phyloP scores from a whole-genome alignment of 1,140 invertebrate species.

The Leguminivora glycinivorella region DNA sequence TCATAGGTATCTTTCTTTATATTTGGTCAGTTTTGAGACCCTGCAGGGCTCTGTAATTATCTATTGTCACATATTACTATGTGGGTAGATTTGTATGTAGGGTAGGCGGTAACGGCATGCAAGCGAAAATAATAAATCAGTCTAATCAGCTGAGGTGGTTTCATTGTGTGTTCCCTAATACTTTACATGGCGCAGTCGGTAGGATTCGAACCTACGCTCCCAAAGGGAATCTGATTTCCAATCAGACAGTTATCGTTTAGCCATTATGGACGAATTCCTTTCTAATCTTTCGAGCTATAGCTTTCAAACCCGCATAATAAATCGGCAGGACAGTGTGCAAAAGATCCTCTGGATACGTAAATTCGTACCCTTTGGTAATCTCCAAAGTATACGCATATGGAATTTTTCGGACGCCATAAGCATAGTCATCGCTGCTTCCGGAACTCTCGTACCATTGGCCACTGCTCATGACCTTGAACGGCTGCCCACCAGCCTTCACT shows the following conservation, averaged over 20 bases:
- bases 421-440: constrained; percentile 83
- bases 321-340: not conserved
- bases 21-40: too few relatives aligned
- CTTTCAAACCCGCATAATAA: not conserved
- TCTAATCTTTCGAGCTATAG: not conserved
- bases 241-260: constrained; percentile 82
- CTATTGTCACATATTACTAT: too few relatives aligned
- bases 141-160: too few relatives aligned
- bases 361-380: constrained; percentile 51
- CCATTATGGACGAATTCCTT: not conserved
- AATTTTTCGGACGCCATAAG: constrained; percentile 77
- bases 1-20: too few relatives aligned
- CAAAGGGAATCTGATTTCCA: constrained; percentile 92
- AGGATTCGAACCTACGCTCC: constrained; percentile 92
- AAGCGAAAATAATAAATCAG: too few relatives aligned
- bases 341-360: constrained; percentile 32
- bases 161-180: too few relatives aligned
- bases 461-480: constrained; percentile 56
- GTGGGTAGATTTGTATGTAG: too few relatives aligned
- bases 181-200: constrained; percentile 91
- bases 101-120: too few relatives aligned
- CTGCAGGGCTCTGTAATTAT: too few relatives aligned
- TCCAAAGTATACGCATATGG: constrained; percentile 82
- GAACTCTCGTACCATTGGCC: constrained; percentile 73
- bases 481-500: constrained; percentile 46